Percentiles rank a stretch among this genome's conserved stretches.
Evolutionary conservation across 2,888 invertebrate species (phyloP).

Genomic region (Diarsia dahlii): DNA sequence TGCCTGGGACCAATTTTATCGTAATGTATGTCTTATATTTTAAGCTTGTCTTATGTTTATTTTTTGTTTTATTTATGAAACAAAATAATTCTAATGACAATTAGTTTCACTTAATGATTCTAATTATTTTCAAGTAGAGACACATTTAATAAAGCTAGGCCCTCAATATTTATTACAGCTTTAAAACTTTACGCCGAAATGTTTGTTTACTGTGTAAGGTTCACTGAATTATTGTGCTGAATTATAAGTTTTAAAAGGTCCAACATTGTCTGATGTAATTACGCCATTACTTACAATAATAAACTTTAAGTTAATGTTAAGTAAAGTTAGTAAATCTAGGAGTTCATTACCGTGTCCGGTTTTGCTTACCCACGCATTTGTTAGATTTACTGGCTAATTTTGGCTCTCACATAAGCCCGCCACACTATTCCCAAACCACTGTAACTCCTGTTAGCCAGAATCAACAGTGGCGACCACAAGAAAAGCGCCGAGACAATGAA

Average conservation of each 20-base stretch:
- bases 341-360: slow-evolving; percentile 15
- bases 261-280: slow-evolving; percentile 19
- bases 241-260: slow-evolving; percentile 21
- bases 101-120: neutral
- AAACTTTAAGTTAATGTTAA: slow-evolving; percentile 20
- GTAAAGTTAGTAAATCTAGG: slow-evolving; percentile 13
- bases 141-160: slow-evolving; percentile 16
- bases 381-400: slow-evolving; percentile 7
- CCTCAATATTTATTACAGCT: slow-evolving; percentile 1
- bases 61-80: too few species aligned
- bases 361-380: neutral
- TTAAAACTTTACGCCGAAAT: slow-evolving; percentile 4
- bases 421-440: too few species aligned
- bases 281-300: slow-evolving; percentile 38
- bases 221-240: slow-evolving; percentile 20
- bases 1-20: too few species aligned
- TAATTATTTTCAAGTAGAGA: slow-evolving; percentile 16
- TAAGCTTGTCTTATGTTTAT: neutral
- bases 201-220: slow-evolving; percentile 1
- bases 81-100: slow-evolving; percentile 3
- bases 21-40: too few species aligned
- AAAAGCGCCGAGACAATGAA: too few species aligned
- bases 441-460: too few species aligned
- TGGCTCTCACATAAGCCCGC: neutral
- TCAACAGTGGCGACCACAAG: too few species aligned